Conservation (phyloP, 1,140 invertebrate genomes). For the Apis florea region DNA sequence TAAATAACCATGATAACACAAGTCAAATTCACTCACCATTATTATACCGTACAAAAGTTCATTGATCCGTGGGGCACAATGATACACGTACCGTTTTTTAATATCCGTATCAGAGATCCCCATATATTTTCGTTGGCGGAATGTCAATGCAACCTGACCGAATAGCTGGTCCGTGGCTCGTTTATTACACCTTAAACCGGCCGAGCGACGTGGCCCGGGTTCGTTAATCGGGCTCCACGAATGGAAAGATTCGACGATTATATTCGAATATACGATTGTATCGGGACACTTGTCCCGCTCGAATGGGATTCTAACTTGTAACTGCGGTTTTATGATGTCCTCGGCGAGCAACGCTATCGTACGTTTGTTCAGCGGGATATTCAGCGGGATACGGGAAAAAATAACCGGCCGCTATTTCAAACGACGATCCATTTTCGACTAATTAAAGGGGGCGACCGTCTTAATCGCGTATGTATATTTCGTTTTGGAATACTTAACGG, state of each 20-base stretch:
- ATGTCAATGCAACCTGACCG: slow-evolving; percentile 35
- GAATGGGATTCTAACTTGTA: slow-evolving; percentile 50
- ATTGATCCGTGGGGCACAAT: slow-evolving; percentile 34
- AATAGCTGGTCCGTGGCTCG: slow-evolving; percentile 35
- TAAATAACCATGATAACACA: not conserved
- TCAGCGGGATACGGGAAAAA: not conserved
- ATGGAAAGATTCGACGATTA: slow-evolving; percentile 45
- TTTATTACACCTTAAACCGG: slow-evolving; percentile 49
- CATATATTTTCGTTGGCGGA: slow-evolving; percentile 37
- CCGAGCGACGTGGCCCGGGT: slow-evolving; percentile 19
- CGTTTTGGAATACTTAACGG: not conserved
- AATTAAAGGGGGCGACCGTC: slow-evolving; percentile 9
- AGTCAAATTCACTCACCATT: not conserved
- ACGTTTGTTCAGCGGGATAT: not conserved
- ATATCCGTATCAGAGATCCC: slow-evolving; percentile 30
- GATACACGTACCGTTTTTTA: slow-evolving; percentile 15
- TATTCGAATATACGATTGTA: slow-evolving; percentile 44
- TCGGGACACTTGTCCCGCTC: slow-evolving; percentile 32
- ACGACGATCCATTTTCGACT: slow-evolving; percentile 23
- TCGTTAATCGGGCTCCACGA: slow-evolving; percentile 45
- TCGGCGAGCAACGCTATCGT: slow-evolving; percentile 16
- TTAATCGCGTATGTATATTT: not conserved
- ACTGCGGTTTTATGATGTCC: slow-evolving; percentile 48
- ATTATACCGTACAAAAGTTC: slow-evolving; percentile 8
- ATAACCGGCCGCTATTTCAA: not conserved